phyloP scores from a whole-genome alignment of 2,113 vertebrate genomes.

The Channa maculata region DNA sequence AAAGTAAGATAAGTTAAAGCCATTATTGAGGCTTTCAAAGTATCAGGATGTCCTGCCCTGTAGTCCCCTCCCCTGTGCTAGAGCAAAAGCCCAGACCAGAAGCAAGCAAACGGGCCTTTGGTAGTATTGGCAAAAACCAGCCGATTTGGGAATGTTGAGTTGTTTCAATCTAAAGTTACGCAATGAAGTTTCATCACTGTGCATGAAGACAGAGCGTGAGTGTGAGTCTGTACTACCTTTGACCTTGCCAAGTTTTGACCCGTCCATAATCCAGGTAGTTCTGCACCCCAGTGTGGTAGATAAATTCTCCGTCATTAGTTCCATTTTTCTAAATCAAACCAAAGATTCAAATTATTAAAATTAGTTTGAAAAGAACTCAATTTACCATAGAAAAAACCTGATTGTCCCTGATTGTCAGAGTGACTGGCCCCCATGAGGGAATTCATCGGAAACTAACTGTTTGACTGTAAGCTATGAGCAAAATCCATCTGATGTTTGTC shows the following conservation, averaged over 20 bases:
- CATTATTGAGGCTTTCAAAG: neutral
- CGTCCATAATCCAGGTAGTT: slow-evolving; percentile 91
- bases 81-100: neutral
- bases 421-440: neutral
- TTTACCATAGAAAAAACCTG: too few species aligned
- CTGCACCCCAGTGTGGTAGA: slow-evolving; percentile 89
- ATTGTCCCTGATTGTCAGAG: neutral
- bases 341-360: slow-evolving; percentile 13
- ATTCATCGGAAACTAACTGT: too few species aligned
- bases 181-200: slow-evolving; percentile 18
- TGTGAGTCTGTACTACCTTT: slow-evolving; percentile 83
- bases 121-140: slow-evolving; percentile 4
- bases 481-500: neutral
- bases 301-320: slow-evolving; percentile 88
- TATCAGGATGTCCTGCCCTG: slow-evolving; percentile 30
- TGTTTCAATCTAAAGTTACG: slow-evolving; percentile 13
- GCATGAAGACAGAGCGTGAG: neutral
- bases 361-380: neutral
- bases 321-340: slow-evolving; percentile 89
- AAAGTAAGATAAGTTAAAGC: slow-evolving; percentile 18
- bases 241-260: slow-evolving; percentile 90
- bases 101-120: neutral
- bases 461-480: neutral
- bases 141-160: slow-evolving; percentile 18
- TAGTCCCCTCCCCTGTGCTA: neutral